Conservation (phyloP, 2,797 vertebrate species). For the Orientallactaga sibirica region DNA sequence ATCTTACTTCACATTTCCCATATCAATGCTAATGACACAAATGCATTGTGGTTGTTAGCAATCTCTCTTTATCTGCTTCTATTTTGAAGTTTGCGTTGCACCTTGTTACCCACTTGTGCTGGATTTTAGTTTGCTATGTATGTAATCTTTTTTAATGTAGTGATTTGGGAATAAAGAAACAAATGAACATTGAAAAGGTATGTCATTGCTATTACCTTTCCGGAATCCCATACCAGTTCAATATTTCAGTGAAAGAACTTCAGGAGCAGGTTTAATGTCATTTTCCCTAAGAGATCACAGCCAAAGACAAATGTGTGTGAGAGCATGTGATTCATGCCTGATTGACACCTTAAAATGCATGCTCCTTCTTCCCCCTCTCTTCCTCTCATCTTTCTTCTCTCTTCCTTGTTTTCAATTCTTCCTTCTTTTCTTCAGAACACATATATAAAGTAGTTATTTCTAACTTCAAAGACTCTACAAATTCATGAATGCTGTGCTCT, state of each 20-base stretch:
- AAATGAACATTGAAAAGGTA: no score
- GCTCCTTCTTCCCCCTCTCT: background rate
- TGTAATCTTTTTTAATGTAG: background rate
- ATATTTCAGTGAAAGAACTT: no score
- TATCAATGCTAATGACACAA: background rate
- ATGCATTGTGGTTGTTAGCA: background rate
- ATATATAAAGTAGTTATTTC: slow-evolving; percentile 1
- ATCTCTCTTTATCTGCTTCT: background rate
- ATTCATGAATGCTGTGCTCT: background rate
- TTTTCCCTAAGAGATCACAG: background rate
- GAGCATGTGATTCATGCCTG: background rate
- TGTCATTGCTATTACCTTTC: background rate
- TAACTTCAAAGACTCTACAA: slow-evolving; percentile 27
- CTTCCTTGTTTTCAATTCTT: background rate
- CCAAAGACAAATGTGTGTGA: background rate
- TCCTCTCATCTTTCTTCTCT: background rate
- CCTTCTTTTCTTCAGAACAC: background rate
- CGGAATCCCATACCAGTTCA: no score
- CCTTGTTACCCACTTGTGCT: background rate
- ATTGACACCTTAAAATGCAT: background rate
- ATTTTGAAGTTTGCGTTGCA: background rate
- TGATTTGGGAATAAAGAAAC: background rate
- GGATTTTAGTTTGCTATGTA: background rate
- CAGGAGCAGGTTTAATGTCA: background rate
- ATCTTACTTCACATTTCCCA: background rate